A percentile compares a stretch with the other conserved stretches of the same genome.
Evolutionary conservation across 2,113 vertebrate genomes (phyloP).

Genomic region (Neodon shergylaensis): DNA sequence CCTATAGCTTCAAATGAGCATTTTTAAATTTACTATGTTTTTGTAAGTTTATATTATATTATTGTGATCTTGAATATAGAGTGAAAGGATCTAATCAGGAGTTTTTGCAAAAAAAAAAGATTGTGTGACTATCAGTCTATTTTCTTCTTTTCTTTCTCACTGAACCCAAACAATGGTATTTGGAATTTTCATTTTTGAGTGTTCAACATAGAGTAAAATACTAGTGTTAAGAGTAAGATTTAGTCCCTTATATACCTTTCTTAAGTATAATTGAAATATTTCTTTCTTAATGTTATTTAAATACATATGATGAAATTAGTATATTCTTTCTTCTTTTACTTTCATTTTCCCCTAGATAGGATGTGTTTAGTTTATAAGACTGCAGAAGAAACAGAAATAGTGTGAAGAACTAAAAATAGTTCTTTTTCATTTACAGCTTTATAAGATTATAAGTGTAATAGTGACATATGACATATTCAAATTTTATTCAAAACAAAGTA

Average conservation of each 20-base stretch:
- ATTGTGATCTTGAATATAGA: neutral
- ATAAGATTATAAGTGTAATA: neutral
- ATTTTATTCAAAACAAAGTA: neutral
- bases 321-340: conserved; percentile 9
- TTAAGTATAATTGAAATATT: neutral
- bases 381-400: conserved; percentile 27
- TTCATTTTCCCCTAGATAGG: conserved; percentile 41
- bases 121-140: neutral
- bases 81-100: neutral
- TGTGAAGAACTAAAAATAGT: neutral
- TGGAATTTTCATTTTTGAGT: neutral
- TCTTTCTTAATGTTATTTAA: conserved; percentile 49
- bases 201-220: neutral
- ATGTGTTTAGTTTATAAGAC: conserved; percentile 47
- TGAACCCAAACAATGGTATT: neutral
- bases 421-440: neutral
- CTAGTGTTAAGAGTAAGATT: neutral
- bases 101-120: neutral
- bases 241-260: neutral
- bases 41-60: neutral
- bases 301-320: conserved; percentile 6
- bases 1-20: neutral
- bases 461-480: neutral
- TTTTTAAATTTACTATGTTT: neutral
- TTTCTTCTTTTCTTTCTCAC: neutral